Conservation (phyloP, 2,113 vertebrate genomes). For the Stigmatopora nigra region DNA sequence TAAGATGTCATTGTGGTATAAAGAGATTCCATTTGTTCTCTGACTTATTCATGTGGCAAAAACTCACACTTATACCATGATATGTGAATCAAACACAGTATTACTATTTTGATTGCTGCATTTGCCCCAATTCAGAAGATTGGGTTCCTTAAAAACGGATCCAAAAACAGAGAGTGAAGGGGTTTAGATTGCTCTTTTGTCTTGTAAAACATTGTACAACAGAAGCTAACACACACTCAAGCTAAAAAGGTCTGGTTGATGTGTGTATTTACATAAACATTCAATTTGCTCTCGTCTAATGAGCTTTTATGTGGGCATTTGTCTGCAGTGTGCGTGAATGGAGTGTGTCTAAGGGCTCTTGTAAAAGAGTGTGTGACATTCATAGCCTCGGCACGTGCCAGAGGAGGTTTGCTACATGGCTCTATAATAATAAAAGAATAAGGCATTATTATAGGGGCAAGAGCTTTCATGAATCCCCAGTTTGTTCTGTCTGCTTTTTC, state of each 20-base stretch:
- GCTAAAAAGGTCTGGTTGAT: constrained; percentile 21
- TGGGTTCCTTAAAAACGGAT: constrained; percentile 25
- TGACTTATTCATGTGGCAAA: background rate
- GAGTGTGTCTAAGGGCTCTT: constrained; percentile 48
- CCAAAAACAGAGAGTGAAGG: constrained; percentile 7
- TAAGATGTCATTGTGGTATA: background rate
- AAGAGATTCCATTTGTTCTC: background rate
- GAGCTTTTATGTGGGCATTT: constrained; percentile 30
- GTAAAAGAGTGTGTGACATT: constrained; percentile 57
- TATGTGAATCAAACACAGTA: background rate
- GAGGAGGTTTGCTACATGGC: constrained; percentile 36
- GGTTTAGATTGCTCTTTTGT: constrained; percentile 17
- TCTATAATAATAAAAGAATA: constrained; percentile 44
- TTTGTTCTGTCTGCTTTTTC: background rate
- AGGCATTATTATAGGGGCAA: constrained; percentile 40
- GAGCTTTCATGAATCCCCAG: constrained; percentile 1
- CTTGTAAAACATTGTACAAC: constrained; percentile 18
- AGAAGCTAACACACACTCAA: constrained; percentile 7
- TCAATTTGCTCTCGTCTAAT: constrained; percentile 12
- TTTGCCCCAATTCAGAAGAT: background rate
- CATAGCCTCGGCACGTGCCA: constrained; percentile 52
- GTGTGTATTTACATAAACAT: constrained; percentile 22
- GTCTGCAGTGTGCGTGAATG: background rate
- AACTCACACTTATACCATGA: background rate
- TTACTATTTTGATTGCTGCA: background rate